A percentile compares a stretch with the other conserved stretches of the same genome.
phyloP scores from a whole-genome alignment of 2,797 vertebrate species.

The Eulemur rubriventer region DNA sequence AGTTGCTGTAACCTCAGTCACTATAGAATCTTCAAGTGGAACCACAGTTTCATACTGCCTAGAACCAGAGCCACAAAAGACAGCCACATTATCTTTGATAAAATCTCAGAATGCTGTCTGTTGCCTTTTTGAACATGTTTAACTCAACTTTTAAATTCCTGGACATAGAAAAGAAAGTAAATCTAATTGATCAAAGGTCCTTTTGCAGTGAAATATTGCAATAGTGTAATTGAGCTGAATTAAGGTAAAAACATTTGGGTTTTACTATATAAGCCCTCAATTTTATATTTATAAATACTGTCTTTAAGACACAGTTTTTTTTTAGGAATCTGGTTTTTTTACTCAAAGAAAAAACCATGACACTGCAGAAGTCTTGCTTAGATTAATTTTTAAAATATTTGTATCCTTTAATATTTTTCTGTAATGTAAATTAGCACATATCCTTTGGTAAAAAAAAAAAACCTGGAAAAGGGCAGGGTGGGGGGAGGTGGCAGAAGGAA shows the following conservation, averaged over 20 bases:
- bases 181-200: neutral
- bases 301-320: neutral
- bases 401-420: slow-evolving; percentile 13
- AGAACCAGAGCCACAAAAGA: slow-evolving; percentile 50
- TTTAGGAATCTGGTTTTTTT: neutral
- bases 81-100: slow-evolving; percentile 25
- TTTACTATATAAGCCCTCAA: neutral
- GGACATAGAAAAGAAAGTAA: neutral
- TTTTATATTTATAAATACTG: slow-evolving; percentile 34
- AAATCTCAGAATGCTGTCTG: neutral
- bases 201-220: neutral
- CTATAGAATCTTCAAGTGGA: slow-evolving; percentile 94
- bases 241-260: slow-evolving; percentile 6
- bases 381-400: neutral
- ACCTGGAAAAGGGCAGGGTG: neutral
- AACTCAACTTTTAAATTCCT: slow-evolving; percentile 39
- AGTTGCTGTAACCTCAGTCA: slow-evolving; percentile 94
- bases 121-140: neutral
- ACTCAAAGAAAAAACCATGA: neutral
- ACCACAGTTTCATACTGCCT: slow-evolving; percentile 96
- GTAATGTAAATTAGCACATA: neutral
- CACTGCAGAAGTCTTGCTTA: neutral
- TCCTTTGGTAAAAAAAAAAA: neutral
- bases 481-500: neutral
- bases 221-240: neutral